Percentiles rank a stretch among this genome's conserved stretches.
phyloP scores from a whole-genome alignment of 2,113 vertebrate genomes.

The Hylia prasina region DNA sequence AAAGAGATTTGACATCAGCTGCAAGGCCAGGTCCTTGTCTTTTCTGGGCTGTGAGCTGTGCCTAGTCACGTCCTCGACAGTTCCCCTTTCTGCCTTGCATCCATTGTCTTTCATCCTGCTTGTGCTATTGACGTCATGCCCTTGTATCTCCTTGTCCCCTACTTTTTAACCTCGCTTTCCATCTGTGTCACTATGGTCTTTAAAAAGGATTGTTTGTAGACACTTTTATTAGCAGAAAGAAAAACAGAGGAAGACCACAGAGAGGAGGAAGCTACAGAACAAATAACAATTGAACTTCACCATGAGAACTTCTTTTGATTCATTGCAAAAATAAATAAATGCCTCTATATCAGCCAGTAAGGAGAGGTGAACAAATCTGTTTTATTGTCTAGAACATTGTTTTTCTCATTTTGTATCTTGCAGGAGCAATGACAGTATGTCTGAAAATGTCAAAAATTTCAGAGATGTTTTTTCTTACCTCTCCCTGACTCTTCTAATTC shows the following conservation, averaged over 20 bases:
- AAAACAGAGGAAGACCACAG: conserved; percentile 29
- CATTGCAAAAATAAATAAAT: conserved; percentile 25
- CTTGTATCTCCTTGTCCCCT: background rate
- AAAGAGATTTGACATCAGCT: background rate
- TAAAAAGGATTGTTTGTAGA: conserved; percentile 17
- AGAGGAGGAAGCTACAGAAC: conserved; percentile 16
- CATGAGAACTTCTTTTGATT: conserved; percentile 24
- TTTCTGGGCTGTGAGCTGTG: background rate
- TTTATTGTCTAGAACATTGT: background rate
- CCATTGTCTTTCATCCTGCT: background rate
- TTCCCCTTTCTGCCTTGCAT: background rate
- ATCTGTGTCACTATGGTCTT: background rate
- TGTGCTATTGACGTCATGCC: background rate
- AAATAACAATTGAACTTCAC: conserved; percentile 13
- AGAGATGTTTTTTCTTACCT: background rate
- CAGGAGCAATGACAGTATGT: background rate
- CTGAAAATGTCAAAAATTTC: background rate
- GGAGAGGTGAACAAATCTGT: background rate
- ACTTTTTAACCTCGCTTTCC: background rate
- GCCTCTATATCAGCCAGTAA: background rate
- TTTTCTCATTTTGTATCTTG: background rate
- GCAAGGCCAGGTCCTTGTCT: background rate
- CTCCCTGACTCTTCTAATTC: background rate
- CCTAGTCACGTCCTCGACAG: rapidly evolving
- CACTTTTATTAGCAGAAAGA: conserved; percentile 1